Evolutionary conservation across 2,888 invertebrate species (phyloP).

Genomic region (Lycocerus yunnanus): DNA sequence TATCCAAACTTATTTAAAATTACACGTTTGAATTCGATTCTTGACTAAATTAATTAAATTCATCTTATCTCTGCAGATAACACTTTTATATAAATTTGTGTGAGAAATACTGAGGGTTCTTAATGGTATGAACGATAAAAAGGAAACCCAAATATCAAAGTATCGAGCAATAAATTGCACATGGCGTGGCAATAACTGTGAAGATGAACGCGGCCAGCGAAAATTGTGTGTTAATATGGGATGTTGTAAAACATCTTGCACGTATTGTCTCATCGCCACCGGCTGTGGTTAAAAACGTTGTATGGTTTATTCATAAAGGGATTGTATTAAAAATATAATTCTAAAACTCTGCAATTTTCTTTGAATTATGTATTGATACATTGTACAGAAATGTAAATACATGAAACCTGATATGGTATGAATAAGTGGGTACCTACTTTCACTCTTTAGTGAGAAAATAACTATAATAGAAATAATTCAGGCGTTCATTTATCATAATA

Average conservation of each 20-base stretch:
- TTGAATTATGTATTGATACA: neutral
- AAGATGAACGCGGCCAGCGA: conserved; percentile 23
- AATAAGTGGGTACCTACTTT: neutral
- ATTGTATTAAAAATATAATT: neutral
- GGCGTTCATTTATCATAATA: too few relatives aligned
- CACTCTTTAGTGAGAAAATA: neutral
- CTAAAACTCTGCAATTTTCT: neutral
- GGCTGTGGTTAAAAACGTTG: conserved; percentile 25
- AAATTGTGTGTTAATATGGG: conserved; percentile 31
- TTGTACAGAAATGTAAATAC: neutral
- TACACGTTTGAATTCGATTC: neutral
- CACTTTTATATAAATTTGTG: conserved; percentile 2
- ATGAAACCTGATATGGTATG: neutral
- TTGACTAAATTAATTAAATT: neutral
- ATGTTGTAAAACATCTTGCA: conserved; percentile 20
- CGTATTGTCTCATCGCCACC: conserved; percentile 26
- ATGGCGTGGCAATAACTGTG: conserved; percentile 20
- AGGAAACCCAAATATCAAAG: conserved; percentile 5
- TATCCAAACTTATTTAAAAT: neutral
- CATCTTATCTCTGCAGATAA: neutral
- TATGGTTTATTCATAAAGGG: conserved; percentile 21
- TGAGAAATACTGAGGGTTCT: neutral
- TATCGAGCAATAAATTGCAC: conserved; percentile 24
- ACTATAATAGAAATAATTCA: too few relatives aligned
- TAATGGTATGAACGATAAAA: neutral